Evolutionary conservation across 2,113 vertebrate genomes (phyloP).

Genomic region (human (Homo sapiens)): GRCh38 chr3:167385501-167386000

Average conservation of each 20-base stretch:
- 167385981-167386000: not conserved
- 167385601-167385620: not conserved
- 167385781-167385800: not conserved
- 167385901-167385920: not conserved
- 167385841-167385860: not conserved
- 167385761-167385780: not conserved
- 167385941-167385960: not conserved
- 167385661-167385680: not conserved
- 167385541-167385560: not conserved
- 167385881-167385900: not conserved
- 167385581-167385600: not conserved
- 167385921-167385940: not conserved
- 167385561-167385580: not conserved
- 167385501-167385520: not conserved
- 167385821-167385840: not conserved
- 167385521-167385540: not conserved
- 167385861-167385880: not conserved
- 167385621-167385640: not conserved
- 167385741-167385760: not conserved
- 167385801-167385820: not conserved
- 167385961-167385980: not conserved
- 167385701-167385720: not conserved
- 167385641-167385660: not conserved
- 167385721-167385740: not conserved
- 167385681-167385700: not conserved